Evolutionary conservation across 2,797 vertebrate genomes (phyloP).

Genomic region (Pteropus rufus): DNA sequence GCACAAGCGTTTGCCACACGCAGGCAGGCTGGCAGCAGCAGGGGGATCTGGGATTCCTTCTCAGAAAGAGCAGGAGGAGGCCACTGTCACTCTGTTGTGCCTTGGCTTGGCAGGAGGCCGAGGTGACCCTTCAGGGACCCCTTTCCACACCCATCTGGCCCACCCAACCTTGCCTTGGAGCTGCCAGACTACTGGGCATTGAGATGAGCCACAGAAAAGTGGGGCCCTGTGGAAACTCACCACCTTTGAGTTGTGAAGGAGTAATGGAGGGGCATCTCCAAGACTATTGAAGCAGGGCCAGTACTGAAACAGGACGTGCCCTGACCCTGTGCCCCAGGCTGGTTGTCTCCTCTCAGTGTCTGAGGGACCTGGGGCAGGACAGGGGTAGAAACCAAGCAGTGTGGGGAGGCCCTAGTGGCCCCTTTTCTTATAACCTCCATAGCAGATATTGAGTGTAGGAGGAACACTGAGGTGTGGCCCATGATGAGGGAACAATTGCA

Average conservation of each 20-base stretch:
- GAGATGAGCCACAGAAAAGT: background rate
- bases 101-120: background rate
- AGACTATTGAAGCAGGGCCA: conserved; percentile 45
- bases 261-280: conserved; percentile 30
- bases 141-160: background rate
- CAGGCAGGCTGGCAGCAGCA: conserved; percentile 77
- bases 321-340: background rate
- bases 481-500: fast-evolving
- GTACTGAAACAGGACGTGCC: conserved; percentile 52
- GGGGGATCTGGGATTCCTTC: conserved; percentile 56
- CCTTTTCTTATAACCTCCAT: background rate
- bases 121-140: background rate
- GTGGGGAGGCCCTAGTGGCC: background rate
- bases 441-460: background rate
- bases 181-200: background rate
- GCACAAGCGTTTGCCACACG: conserved; percentile 82
- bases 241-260: conserved; percentile 41
- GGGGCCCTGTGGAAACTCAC: background rate
- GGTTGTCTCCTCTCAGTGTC: background rate
- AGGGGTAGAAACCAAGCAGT: background rate
- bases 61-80: conserved; percentile 42
- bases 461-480: background rate
- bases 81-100: background rate
- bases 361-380: background rate
- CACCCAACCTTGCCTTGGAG: background rate